phyloP scores from a whole-genome alignment of 2,113 vertebrate species.

The Mus spicilegus region DNA sequence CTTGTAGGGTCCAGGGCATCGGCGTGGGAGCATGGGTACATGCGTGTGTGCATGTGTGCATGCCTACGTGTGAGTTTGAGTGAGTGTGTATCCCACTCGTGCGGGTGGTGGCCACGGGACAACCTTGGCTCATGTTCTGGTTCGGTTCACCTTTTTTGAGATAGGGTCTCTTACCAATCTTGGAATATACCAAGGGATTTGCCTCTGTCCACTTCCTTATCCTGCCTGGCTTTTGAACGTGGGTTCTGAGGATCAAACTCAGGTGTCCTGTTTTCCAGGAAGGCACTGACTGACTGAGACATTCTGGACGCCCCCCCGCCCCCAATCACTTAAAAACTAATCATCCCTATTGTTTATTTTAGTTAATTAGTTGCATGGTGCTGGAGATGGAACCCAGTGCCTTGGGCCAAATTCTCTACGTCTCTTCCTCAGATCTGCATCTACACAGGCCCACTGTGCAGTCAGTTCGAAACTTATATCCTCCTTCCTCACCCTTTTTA shows the following conservation, averaged over 20 bases:
- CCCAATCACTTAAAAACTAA: not conserved
- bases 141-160: too few relatives aligned
- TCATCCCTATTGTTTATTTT: not conserved
- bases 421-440: too few relatives aligned
- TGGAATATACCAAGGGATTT: too few relatives aligned
- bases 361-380: not conserved
- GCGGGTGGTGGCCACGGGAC: not conserved
- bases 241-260: not conserved
- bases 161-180: not conserved
- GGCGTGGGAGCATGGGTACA: rapidly evolving
- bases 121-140: not conserved
- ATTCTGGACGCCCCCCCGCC: too few relatives aligned
- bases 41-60: not conserved
- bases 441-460: rapidly evolving
- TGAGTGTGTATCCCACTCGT: not conserved
- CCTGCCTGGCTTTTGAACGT: not conserved
- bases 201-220: not conserved
- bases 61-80: rapidly evolving
- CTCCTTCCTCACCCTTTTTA: not conserved
- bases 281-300: not conserved
- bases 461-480: not conserved
- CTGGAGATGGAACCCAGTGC: too few relatives aligned
- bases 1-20: rapidly evolving
- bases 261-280: not conserved
- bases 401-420: not conserved